Evolutionary conservation across 1,140 invertebrate genomes (phyloP).

Genomic region (Macrobrachium nipponense): DNA sequence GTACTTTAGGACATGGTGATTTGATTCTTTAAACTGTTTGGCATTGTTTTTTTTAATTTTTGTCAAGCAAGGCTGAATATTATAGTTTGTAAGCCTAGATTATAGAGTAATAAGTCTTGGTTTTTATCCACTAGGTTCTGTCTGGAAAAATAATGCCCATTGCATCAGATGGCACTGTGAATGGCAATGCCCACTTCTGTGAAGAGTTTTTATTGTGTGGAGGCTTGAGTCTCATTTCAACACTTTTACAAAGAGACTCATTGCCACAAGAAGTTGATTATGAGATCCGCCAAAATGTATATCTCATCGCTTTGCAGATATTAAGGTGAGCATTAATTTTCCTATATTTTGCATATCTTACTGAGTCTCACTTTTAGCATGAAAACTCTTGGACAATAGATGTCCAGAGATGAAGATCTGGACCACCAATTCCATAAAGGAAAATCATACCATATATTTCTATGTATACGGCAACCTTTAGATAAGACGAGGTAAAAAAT

Average conservation of each 20-base stretch:
- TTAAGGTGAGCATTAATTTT: constrained; percentile 66
- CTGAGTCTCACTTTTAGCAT: background rate
- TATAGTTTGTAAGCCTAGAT: background rate
- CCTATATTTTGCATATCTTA: background rate
- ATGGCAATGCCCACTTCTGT: constrained; percentile 69
- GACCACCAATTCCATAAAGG: too few species aligned
- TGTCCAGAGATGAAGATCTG: too few species aligned
- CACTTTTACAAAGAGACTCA: constrained; percentile 71
- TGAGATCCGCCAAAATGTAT: constrained; percentile 71
- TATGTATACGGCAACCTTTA: too few species aligned
- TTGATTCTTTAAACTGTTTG: background rate
- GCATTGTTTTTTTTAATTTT: background rate
- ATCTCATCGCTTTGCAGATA: constrained; percentile 71
- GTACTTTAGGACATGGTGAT: too few species aligned
- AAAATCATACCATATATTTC: too few species aligned
- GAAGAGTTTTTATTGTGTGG: constrained; percentile 71
- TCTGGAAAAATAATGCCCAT: constrained; percentile 72
- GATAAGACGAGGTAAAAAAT: too few species aligned
- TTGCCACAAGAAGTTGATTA: constrained; percentile 71
- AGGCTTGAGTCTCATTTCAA: constrained; percentile 70
- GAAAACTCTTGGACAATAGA: background rate
- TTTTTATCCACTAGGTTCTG: constrained; percentile 68
- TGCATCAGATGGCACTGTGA: constrained; percentile 66
- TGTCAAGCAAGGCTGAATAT: background rate
- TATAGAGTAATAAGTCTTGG: background rate